Evolutionary conservation across 2,888 invertebrate species (phyloP).

Genomic region (Cephalotes varians): DNA sequence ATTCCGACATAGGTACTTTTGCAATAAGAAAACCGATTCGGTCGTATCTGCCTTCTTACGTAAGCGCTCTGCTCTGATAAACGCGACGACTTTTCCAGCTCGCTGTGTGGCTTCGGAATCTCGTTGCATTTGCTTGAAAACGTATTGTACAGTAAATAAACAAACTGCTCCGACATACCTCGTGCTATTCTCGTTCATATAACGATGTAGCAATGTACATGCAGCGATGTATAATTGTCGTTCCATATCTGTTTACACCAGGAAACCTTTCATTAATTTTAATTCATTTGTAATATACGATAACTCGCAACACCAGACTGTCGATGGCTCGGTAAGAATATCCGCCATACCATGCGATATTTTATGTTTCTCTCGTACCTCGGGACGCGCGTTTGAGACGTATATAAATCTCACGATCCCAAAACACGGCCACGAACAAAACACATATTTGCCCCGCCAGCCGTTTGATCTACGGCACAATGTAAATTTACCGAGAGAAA

Average conservation of each 20-base stretch:
- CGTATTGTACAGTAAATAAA: slow-evolving; percentile 22
- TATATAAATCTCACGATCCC: slow-evolving; percentile 48
- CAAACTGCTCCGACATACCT: not conserved
- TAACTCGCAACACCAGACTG: not conserved
- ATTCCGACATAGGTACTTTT: slow-evolving; percentile 3
- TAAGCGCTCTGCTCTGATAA: slow-evolving; percentile 22
- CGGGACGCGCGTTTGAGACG: slow-evolving; percentile 17
- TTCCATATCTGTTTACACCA: not conserved
- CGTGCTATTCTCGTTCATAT: not conserved
- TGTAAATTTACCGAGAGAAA: slow-evolving; percentile 43
- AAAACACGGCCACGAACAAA: slow-evolving; percentile 48
- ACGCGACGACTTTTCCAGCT: slow-evolving; percentile 19
- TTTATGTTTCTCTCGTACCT: slow-evolving; percentile 22
- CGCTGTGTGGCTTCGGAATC: slow-evolving; percentile 10
- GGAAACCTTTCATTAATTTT: not conserved
- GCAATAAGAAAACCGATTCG: slow-evolving; percentile 28
- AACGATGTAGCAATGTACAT: slow-evolving; percentile 1
- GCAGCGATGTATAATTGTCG: not conserved
- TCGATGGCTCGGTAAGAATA: slow-evolving; percentile 13
- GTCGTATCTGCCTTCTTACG: slow-evolving; percentile 52
- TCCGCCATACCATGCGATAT: slow-evolving; percentile 17
- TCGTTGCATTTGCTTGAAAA: slow-evolving; percentile 20
- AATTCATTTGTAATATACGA: slow-evolving; percentile 16
- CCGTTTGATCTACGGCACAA: slow-evolving; percentile 48
- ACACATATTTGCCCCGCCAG: slow-evolving; percentile 42